Evolutionary conservation across 2,113 vertebrate species (phyloP).

Genomic region (Agapornis roseicollis): DNA sequence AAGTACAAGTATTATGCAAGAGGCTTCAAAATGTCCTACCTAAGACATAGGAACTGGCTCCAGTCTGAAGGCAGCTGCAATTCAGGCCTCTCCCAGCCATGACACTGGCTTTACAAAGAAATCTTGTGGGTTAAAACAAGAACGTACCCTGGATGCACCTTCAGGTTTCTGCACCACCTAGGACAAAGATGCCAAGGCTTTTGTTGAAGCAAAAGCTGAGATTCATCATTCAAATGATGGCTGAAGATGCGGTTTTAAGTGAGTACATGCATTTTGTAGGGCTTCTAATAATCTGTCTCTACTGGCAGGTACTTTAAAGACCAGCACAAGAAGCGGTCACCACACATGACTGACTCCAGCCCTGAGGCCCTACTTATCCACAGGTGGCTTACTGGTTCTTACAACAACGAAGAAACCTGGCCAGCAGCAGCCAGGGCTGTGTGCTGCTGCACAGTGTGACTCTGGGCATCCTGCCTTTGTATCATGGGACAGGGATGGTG

Average conservation of each 20-base stretch:
- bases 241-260: neutral
- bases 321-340: neutral
- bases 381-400: accelerated
- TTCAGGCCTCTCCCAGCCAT: neutral
- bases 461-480: neutral
- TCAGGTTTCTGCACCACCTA: neutral
- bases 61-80: neutral
- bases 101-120: neutral
- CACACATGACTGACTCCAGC: neutral
- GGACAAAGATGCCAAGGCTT: neutral
- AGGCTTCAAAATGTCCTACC: neutral
- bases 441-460: neutral
- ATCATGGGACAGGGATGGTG: neutral
- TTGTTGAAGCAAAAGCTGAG: neutral
- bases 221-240: neutral
- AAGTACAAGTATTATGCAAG: neutral
- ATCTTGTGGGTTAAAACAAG: neutral
- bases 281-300: neutral
- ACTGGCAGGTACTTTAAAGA: neutral
- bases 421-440: neutral
- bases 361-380: neutral
- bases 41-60: neutral
- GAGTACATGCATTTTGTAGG: neutral
- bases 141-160: neutral
- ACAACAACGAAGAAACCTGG: neutral